These are phyloP conservation scores for Melinaea menophilus DNA, from an alignment of 2,888 invertebrate species.

Conservation along the genomic window DNA sequence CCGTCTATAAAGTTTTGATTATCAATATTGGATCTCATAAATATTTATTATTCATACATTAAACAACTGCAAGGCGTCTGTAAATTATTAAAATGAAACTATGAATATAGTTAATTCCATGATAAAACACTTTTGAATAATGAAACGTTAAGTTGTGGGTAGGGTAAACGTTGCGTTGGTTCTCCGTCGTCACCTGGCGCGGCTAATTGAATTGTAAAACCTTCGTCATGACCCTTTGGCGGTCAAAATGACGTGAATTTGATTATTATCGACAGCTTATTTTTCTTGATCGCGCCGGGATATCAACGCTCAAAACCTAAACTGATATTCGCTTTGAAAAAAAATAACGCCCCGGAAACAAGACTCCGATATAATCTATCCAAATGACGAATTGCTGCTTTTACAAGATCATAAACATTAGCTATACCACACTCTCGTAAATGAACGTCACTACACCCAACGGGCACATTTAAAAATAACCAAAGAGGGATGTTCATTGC, in stretches of 20 bases:
- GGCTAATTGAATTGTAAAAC: constrained; percentile 76
- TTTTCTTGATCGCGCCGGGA: constrained; percentile 57
- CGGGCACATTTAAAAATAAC: constrained; percentile 57
- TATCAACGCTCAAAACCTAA: constrained; percentile 38
- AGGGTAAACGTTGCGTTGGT: constrained; percentile 50
- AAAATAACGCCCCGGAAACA: constrained; percentile 26
- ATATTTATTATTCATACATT: constrained; percentile 36
- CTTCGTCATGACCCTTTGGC: constrained; percentile 69
- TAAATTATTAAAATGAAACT: constrained; percentile 46
- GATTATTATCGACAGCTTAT: constrained; percentile 66
- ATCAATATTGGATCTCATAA: constrained; percentile 33
- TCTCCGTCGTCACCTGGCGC: constrained; percentile 64
- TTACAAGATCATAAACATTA: constrained; percentile 37
- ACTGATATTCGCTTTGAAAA: constrained; percentile 33
- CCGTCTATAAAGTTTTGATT: constrained; percentile 37
- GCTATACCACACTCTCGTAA: constrained; percentile 29
- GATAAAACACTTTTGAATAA: constrained; percentile 59
- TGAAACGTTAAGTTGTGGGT: constrained; percentile 49
- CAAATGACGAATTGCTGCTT: constrained; percentile 36
- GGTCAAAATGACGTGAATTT: constrained; percentile 67
- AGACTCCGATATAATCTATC: constrained; percentile 14
- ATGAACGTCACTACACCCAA: constrained; percentile 49
- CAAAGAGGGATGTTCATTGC: constrained; percentile 51
- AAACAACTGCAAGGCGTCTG: constrained; percentile 36
- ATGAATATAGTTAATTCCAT: constrained; percentile 53